Evolutionary conservation across 2,888 invertebrate species (phyloP), one percentile per base, ranked within the genome.

Genomic region (Epirrita christyi): DNA sequence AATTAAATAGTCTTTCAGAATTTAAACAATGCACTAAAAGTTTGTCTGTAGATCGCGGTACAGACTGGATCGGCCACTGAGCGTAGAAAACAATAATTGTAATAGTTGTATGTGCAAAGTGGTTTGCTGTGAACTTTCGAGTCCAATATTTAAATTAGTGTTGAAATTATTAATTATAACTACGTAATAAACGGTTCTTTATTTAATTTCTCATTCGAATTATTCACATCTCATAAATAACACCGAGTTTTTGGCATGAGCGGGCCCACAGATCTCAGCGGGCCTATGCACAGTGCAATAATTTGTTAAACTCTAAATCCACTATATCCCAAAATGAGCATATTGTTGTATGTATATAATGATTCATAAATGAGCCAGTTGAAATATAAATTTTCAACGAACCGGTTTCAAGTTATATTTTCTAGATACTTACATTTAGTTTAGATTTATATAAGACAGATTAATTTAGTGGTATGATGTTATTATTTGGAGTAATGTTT

Each of bases 291-390:
- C 61, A 64, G 69, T 78, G 77, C 73, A 77, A 76, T 75, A 70
- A 68, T 63, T 67, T 48, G 56, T 64, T 61, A 46, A 59, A 61
- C 59, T 64, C 65, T 68, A 68, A 63, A 62, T 59, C 57, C 56
- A 64, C 59, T 55, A 9, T 37, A 42, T 49, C 41, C 29, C 66
- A 71, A 70, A 70, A 69, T 72, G 32, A 75, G 72, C 73, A 72
- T 80, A 77, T 81, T 80, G 79, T 85, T 89, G 80, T 90, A 83
- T 91, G 91, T 90, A 91, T 90, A 91, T 91, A 91, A 86, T 83
- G 90, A 70, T 72, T 72, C 63, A 50, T 59, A 67, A 67, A 73
- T 63, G 71, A 76, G 75, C 79, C 77, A 76, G 75, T 80, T 75
- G 70, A 74, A 75, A 75, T 72, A 43, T 13, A 42, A 49, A 49